These are phyloP conservation scores for Amaurobius ferox DNA, from an alignment of 2,888 invertebrate genomes.

Conservation along the genomic window DNA sequence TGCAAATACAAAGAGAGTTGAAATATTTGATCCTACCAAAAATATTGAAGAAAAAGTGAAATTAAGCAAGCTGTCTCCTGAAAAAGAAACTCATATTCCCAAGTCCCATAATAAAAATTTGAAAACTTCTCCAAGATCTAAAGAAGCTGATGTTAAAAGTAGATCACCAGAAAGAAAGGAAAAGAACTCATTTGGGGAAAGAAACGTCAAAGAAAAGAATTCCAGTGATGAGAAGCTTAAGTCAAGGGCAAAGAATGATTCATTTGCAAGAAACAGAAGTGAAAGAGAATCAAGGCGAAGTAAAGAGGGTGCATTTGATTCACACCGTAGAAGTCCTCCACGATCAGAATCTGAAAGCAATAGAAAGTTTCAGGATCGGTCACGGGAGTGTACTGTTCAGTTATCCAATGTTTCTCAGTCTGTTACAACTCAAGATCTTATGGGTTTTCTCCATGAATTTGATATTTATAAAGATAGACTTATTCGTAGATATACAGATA, in stretches of 20 bases:
- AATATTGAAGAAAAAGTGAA: background rate
- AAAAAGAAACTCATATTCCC: background rate
- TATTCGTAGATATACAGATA: constrained; percentile 86
- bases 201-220: background rate
- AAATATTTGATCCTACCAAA: background rate
- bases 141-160: background rate
- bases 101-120: background rate
- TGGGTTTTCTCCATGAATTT: constrained; percentile 90
- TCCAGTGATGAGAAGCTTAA: background rate
- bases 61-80: background rate
- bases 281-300: background rate
- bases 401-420: constrained; percentile 93
- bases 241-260: background rate
- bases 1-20: too few species aligned
- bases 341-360: background rate
- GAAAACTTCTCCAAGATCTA: background rate
- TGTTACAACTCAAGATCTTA: constrained; percentile 90
- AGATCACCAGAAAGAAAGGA: background rate
- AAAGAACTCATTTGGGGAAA: background rate
- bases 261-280: background rate
- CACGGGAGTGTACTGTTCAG: constrained; percentile 88
- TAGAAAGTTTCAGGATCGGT: background rate
- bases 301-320: background rate
- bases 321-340: background rate
- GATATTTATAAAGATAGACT: constrained; percentile 88